Conservation (phyloP, 2,113 vertebrate species). For the Rhagologus leucostigma region DNA sequence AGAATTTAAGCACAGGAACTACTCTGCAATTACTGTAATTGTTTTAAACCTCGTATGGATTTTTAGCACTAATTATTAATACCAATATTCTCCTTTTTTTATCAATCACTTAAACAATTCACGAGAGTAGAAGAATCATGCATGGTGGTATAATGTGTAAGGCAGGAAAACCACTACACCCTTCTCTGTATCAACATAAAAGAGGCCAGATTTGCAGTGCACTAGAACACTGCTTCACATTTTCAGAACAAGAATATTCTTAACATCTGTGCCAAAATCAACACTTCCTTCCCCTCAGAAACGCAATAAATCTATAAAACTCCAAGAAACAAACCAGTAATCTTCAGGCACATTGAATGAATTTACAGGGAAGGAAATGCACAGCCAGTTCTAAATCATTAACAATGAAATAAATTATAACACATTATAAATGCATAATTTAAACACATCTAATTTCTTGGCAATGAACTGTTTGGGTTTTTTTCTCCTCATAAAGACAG, state of each 20-base stretch:
- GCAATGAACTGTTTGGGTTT: neutral
- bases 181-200: neutral
- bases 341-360: constrained; percentile 37
- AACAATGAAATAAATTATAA: constrained; percentile 41
- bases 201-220: neutral
- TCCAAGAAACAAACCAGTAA: constrained; percentile 25
- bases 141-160: neutral
- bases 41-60: neutral
- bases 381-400: constrained; percentile 21
- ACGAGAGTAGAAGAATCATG: neutral
- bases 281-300: constrained; percentile 39
- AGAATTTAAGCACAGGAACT: neutral
- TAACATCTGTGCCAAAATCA: constrained; percentile 38
- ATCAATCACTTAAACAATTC: neutral
- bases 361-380: constrained; percentile 35
- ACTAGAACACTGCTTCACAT: neutral
- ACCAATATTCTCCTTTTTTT: neutral
- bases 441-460: constrained; percentile 17
- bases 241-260: constrained; percentile 39
- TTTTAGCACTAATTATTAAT: neutral
- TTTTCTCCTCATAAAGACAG: neutral
- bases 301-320: constrained; percentile 33
- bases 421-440: constrained; percentile 20
- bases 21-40: neutral
- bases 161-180: neutral